Evolutionary conservation across 2,888 invertebrate species (phyloP), one percentile per base, ranked within the genome.

Genomic region (Reticulitermes lucifugus): DNA sequence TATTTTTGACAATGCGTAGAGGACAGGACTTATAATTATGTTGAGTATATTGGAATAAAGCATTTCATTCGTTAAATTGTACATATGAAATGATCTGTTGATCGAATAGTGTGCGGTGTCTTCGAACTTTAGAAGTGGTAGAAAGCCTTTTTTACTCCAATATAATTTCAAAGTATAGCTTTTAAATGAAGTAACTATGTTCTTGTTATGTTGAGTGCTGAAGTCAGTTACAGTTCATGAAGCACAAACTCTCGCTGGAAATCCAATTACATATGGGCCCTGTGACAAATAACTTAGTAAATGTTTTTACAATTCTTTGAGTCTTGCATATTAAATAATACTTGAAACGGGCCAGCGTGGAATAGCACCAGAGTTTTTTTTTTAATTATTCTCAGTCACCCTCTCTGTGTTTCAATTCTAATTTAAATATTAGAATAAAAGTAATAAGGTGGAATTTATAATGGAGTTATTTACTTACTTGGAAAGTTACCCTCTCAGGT

Each of bases 381-480:
- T 46, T 46, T 46, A 9, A 79, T 55, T 29, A 18, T 80, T 59
- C 51, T 41, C 41, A 18, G 29, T 60, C 29, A 80, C 29, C 22
- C 21, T 60, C 60, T 80, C 35, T 55, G 60, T 55, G 29, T 80
- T 80, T 80, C 35, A 60, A 60, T 25, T 59, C 60, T 41, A n/a
- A 80, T 60, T 80, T 60, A 51, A 60, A 80, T 41, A 80, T 59
- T 55, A 51, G 41, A 55, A 80, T 59, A 51, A 79, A 80, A 80
- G 22, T 60, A 60, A 21, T 18, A 21, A 80, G 35, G 55, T 60
- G 41, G 60, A 65, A 65, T n/a, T 25, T 25, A 65, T 65, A 65
- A 9, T 65, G 25, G 9, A 25, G n/a, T 65, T 65, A 65, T 65
- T 65, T 65, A 10, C 4, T 65, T 25, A n/a, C 18, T 55, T 9